A percentile compares a stretch with the other conserved stretches of the same genome.
phyloP scores from a whole-genome alignment of 2,113 vertebrate genomes.

The Cephalopterus ornatus region DNA sequence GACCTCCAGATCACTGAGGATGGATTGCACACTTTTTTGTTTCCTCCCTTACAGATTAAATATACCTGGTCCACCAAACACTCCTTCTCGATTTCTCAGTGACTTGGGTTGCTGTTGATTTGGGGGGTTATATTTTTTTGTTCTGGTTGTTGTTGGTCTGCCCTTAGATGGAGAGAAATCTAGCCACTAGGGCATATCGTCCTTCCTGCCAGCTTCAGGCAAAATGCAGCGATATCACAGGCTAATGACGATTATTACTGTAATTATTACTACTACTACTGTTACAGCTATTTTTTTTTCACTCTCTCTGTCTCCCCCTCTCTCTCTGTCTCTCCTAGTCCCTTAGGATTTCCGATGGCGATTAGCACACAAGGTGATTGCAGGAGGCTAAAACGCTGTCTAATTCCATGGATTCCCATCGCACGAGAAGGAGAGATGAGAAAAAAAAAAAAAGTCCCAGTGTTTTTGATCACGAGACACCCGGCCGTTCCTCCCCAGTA shows the following conservation, averaged over 20 bases:
- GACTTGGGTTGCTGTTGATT: background rate
- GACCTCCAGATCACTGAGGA: constrained; percentile 5
- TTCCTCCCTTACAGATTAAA: background rate
- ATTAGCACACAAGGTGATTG: constrained; percentile 24
- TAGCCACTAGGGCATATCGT: background rate
- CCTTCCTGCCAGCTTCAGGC: constrained; percentile 15
- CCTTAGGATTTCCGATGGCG: constrained; percentile 34
- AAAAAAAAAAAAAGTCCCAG: background rate
- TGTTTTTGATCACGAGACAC: constrained; percentile 61
- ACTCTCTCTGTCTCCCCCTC: background rate
- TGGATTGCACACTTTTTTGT: background rate
- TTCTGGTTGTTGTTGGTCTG: background rate
- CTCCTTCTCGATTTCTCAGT: background rate
- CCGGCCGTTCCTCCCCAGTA: constrained; percentile 54
- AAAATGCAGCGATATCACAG: background rate
- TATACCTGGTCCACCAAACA: background rate
- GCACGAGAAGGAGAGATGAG: background rate
- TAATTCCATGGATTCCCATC: constrained; percentile 25
- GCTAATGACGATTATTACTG: constrained; percentile 2
- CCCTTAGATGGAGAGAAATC: background rate
- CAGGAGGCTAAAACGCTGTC: background rate
- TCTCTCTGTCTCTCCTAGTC: background rate
- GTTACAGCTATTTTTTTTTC: background rate
- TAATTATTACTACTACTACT: background rate
- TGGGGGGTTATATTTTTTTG: background rate